phyloP scores from a whole-genome alignment of 2,797 vertebrate genomes.

The Merluccius polli region DNA sequence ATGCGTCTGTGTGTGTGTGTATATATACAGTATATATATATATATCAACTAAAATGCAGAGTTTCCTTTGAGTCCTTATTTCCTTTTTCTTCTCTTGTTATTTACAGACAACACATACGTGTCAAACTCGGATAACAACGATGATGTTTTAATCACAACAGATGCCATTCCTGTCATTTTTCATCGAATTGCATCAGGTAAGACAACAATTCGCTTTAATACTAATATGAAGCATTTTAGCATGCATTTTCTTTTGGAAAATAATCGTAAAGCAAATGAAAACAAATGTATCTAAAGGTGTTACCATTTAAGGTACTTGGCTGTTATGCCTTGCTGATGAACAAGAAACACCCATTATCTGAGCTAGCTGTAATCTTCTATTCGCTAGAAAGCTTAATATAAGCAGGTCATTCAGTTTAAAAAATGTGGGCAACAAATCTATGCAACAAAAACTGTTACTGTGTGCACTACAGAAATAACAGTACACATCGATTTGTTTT shows the following conservation, averaged over 20 bases:
- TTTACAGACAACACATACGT: conserved; percentile 86
- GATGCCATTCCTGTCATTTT: conserved; percentile 89
- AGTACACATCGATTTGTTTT: not conserved
- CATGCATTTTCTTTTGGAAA: no score
- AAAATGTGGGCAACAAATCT: not conserved
- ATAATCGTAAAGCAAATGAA: no score
- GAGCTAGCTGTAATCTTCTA: no score
- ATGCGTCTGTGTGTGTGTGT: no score
- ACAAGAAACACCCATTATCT: no score
- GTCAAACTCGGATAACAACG: conserved; percentile 87
- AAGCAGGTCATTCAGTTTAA: not conserved
- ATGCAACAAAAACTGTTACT: not conserved
- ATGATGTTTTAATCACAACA: conserved; percentile 88
- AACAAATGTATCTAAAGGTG: no score
- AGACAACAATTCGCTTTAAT: conserved; percentile 25
- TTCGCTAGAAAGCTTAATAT: not conserved
- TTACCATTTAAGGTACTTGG: no score
- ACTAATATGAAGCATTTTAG: no score
- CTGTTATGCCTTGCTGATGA: no score
- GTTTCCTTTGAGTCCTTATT: not conserved
- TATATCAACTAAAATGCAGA: not conserved
- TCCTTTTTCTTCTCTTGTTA: conserved; percentile 6
- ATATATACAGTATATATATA: no score
- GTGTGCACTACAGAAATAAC: not conserved
- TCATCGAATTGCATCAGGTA: conserved; percentile 86